phyloP scores from a whole-genome alignment of 2,113 vertebrate species.

The Vireo altiloquus region DNA sequence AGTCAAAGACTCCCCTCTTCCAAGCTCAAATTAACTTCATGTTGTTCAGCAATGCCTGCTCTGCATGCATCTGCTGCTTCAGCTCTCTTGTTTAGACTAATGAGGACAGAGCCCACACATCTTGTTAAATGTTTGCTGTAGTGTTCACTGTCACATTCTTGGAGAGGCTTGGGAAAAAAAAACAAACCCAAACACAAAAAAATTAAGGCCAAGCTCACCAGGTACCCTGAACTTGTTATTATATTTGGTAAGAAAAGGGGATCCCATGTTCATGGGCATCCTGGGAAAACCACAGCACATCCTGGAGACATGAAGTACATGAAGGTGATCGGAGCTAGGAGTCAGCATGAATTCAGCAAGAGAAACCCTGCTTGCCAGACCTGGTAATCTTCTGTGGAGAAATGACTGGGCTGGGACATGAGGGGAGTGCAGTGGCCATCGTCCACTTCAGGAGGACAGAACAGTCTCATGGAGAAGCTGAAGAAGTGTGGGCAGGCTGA shows the following conservation, averaged over 20 bases:
- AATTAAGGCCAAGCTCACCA: not conserved
- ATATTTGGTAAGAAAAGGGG: not conserved
- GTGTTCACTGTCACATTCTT: not conserved
- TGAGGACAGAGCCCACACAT: not conserved
- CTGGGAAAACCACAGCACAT: not conserved
- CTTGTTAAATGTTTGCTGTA: not conserved
- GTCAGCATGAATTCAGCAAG: not conserved
- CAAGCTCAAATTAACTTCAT: not conserved
- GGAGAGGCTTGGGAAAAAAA: not conserved
- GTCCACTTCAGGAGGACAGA: not conserved
- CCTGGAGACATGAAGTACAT: not conserved
- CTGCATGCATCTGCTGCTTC: not conserved
- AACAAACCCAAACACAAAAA: not conserved
- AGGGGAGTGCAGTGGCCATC: not conserved
- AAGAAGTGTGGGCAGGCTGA: not conserved
- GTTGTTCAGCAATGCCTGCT: not conserved
- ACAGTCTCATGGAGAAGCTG: not conserved
- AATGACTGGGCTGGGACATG: not conserved
- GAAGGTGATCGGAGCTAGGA: not conserved
- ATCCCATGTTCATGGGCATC: not conserved
- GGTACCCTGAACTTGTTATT: not conserved
- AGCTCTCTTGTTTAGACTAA: not conserved
- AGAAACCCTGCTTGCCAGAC: not conserved
- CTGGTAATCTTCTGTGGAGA: not conserved
- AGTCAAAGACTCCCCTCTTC: not conserved